These are phyloP conservation scores for Palythoa grandiflora DNA, from an alignment of 92 coral and sea anemone genomes.

Conservation along the genomic window DNA sequence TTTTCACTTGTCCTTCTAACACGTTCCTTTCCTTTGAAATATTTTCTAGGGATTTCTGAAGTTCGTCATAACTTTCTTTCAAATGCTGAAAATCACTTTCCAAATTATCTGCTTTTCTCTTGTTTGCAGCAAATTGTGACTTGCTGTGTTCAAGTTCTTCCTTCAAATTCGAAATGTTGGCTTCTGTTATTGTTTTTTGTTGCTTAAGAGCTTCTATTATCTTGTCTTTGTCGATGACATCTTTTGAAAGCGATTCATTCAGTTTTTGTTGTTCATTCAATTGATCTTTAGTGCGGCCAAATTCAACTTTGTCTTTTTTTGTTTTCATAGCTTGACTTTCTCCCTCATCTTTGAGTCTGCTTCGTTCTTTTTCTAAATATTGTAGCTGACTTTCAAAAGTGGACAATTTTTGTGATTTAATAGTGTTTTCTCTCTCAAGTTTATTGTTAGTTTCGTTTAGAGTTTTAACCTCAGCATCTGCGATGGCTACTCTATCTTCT, in stretches of 20 bases:
- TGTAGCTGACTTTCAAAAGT: constrained; percentile 65
- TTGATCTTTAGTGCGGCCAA: constrained; percentile 62
- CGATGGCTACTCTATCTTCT: constrained; percentile 68
- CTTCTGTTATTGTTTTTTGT: constrained; percentile 63
- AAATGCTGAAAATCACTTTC: constrained; percentile 64
- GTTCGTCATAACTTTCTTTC: constrained; percentile 55
- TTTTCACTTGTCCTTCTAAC: constrained; percentile 65
- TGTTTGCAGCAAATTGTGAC: constrained; percentile 55
- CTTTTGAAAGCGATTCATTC: constrained; percentile 58
- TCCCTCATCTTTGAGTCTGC: constrained; percentile 67
- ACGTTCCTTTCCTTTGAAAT: constrained; percentile 69
- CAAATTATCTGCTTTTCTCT: constrained; percentile 50
- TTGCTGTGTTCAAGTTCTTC: constrained; percentile 70
- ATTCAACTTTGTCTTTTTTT: constrained; percentile 71
- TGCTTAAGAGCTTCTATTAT: constrained; percentile 70
- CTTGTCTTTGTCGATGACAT: constrained; percentile 61
- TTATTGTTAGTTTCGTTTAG: constrained; percentile 66
- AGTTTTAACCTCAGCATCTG: constrained; percentile 63
- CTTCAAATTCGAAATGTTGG: constrained; percentile 60
- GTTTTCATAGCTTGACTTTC: constrained; percentile 66
- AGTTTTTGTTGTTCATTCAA: constrained; percentile 65
- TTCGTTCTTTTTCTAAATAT: constrained; percentile 74
- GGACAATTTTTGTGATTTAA: constrained; percentile 50
- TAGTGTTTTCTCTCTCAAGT: constrained; percentile 70
- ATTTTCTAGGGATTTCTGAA: constrained; percentile 55